These are phyloP conservation scores for Megalops cyprinoides DNA, from an alignment of 2,797 vertebrate genomes.

Conservation along the genomic window DNA sequence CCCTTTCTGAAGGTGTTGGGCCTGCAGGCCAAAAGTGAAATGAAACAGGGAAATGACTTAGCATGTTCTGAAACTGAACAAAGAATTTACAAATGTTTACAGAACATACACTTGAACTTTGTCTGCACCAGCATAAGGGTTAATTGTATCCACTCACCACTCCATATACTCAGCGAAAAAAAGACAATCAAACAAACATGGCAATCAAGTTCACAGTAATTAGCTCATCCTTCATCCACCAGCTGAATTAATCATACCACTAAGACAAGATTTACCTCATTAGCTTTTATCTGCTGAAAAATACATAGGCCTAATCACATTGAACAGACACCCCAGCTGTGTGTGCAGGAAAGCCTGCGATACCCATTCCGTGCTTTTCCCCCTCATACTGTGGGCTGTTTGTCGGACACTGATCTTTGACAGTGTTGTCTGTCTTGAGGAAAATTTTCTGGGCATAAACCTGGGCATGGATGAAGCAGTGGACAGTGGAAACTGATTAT, in stretches of 20 bases:
- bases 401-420: background rate
- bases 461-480: background rate
- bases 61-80: background rate
- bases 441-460: background rate
- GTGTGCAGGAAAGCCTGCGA: background rate
- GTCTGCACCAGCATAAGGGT: background rate
- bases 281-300: background rate
- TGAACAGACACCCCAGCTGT: background rate
- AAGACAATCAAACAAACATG: background rate
- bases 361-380: background rate
- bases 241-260: background rate
- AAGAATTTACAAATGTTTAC: background rate
- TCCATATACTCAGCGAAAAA: background rate
- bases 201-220: background rate
- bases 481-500: too few relatives aligned
- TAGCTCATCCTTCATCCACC: slow-evolving; percentile 5
- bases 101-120: background rate
- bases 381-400: background rate
- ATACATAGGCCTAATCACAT: background rate
- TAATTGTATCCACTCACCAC: background rate
- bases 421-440: background rate
- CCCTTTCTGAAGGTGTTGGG: background rate
- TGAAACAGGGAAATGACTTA: background rate
- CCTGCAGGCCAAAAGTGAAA: background rate
- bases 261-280: background rate